Base-by-base conservation (phyloP, 2,797 vertebrate species). In the Darevskia mixta region DNA sequence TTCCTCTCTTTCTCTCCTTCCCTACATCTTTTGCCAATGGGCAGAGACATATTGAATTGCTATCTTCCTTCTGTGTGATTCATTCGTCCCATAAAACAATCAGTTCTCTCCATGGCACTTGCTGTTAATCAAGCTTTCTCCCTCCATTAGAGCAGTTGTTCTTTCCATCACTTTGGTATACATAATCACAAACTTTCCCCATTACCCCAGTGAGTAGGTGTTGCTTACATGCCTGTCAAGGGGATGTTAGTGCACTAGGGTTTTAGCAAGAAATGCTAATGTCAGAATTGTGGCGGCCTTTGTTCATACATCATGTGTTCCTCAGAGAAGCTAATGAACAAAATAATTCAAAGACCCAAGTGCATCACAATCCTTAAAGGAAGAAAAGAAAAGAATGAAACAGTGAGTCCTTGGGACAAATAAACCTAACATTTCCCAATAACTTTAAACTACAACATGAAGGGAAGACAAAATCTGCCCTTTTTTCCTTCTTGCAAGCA, bases 81-180 rank as follows among this genome's bases (percentile, higher is more conserved):
- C 81, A 89, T 91, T 93, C 89, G 87, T 49, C 84, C 92, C 84
- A 92, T 87, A 94, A 94, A 95, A 92, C 85, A 90, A 91, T 93
- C 91, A 87, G 76, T 93, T 93, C 91, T 90, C 88, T 90, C 87
- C 81, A 86, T 83, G 79, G 91, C 91, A 86, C 87, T 92, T 86
- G 85, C 91, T 95, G 93, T 95, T 95, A 95, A 95, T 95, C 93
- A 95, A 85, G 90, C 23, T 92, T 94, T 95, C 89, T 66, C 87
- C 84, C 82, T 91, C 93, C 90, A 88, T 95, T 95, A 94, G 79
- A 87, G 85, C 84, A 0, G 3, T 87, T 23, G 85, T 90, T 95
- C 92, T 86, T 91, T 95, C 94, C 93, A 86, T 93, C 93, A 92
- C 94, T 94, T 93, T 89, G 90, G 83, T 94, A 8, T 91, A 86